phyloP scores from a whole-genome alignment of 2,797 vertebrate genomes.

The Pagetopsis macropterus region DNA sequence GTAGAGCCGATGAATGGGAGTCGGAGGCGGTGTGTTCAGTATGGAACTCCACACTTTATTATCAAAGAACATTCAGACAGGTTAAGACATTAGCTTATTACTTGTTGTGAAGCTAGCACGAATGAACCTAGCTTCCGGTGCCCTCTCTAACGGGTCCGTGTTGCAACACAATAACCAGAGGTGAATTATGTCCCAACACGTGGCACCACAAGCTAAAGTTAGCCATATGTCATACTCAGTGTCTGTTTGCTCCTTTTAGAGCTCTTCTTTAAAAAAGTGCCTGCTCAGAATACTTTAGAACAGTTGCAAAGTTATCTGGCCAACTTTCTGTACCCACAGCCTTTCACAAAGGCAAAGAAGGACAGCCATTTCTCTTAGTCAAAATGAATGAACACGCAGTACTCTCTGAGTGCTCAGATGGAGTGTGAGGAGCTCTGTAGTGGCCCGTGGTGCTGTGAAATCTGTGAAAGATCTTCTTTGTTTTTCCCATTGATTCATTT shows the following conservation, averaged over 20 bases:
- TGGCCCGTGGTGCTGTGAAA: constrained; percentile 50
- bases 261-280: constrained; percentile 13
- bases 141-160: no score
- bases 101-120: no score
- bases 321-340: constrained; percentile 1
- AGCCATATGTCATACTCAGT: neutral
- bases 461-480: constrained; percentile 68
- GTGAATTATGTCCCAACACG: no score
- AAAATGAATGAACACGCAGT: constrained; percentile 39
- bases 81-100: no score
- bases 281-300: neutral
- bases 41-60: no score
- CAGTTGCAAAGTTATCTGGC: constrained; percentile 20
- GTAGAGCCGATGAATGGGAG: no score
- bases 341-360: constrained; percentile 33
- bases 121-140: no score
- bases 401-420: constrained; percentile 40
- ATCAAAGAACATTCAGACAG: no score
- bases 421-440: constrained; percentile 26
- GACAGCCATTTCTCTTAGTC: constrained; percentile 50
- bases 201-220: neutral
- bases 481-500: constrained; percentile 71
- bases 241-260: neutral
- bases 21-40: no score
- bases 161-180: no score